These are phyloP conservation scores for Catajapyx aquilonaris DNA, from an alignment of 1,140 invertebrate genomes.

Conservation along the genomic window DNA sequence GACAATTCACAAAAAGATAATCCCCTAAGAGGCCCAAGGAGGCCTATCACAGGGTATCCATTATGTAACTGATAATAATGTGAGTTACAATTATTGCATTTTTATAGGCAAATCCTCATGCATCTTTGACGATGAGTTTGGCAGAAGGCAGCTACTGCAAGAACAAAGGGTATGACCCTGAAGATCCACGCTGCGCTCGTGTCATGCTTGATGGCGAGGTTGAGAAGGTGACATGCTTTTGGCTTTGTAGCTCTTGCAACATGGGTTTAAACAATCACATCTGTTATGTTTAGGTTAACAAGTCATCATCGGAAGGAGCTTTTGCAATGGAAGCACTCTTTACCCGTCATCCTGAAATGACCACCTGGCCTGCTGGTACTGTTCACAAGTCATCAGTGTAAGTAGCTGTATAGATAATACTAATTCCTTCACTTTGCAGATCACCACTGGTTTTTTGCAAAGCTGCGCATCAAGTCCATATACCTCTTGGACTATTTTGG, in stretches of 20 bases:
- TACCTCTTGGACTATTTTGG: conserved; percentile 53
- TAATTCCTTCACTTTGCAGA: conserved; percentile 24
- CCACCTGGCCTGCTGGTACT: conserved; percentile 35
- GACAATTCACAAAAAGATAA: too few relatives aligned
- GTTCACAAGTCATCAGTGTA: too few relatives aligned
- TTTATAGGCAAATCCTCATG: conserved; percentile 34
- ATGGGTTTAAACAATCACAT: background rate
- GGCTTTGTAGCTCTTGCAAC: background rate
- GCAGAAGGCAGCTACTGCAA: conserved; percentile 44
- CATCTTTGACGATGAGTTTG: conserved; percentile 40
- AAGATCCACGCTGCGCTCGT: conserved; percentile 57
- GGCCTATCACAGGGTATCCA: too few relatives aligned
- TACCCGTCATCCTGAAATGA: conserved; percentile 43
- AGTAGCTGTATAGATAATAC: too few relatives aligned
- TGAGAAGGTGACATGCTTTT: conserved; percentile 26
- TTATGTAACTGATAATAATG: conserved; percentile 5
- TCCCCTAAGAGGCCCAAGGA: too few relatives aligned
- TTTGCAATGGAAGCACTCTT: conserved; percentile 39
- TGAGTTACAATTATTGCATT: conserved; percentile 9
- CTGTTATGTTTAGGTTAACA: conserved; percentile 27
- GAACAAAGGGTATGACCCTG: conserved; percentile 39
- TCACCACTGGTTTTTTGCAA: conserved; percentile 52
- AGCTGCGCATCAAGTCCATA: conserved; percentile 44
- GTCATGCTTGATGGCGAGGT: conserved; percentile 47
- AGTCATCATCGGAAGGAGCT: conserved; percentile 29